Percentiles rank a stretch among this genome's conserved stretches.
Evolutionary conservation across 2,113 vertebrate species (phyloP).

Genomic region (Falcunculus frontatus): DNA sequence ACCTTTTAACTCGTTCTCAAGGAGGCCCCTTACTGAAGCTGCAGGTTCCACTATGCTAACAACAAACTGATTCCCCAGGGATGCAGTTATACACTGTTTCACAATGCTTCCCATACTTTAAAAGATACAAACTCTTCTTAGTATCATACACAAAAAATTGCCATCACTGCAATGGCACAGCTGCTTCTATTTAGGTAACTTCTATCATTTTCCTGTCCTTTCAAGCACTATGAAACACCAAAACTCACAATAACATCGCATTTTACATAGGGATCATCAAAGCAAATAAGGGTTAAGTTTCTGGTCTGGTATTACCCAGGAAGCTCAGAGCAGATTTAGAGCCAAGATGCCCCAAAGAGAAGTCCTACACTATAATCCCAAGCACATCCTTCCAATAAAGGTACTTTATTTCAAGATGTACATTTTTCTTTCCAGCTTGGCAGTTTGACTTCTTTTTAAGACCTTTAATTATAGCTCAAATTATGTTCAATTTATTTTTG

Average conservation of each 20-base stretch:
- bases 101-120: neutral
- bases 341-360: neutral
- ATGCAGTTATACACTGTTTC: neutral
- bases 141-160: neutral
- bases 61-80: neutral
- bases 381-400: neutral
- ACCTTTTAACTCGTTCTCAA: neutral
- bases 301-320: neutral
- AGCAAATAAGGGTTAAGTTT: neutral
- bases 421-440: neutral
- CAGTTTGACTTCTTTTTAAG: conserved; percentile 5
- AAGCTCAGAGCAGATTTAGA: neutral
- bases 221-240: neutral
- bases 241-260: neutral
- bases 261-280: neutral
- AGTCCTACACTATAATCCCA: neutral
- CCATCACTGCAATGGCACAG: neutral
- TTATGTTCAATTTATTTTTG: conserved; percentile 41
- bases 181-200: neutral
- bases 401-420: neutral
- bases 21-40: neutral
- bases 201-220: neutral
- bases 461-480: conserved; percentile 31
- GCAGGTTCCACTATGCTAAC: neutral
- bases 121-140: neutral